These are phyloP conservation scores for Acestrorhynchus altus DNA, from an alignment of 2,797 vertebrate genomes.

Conservation along the genomic window DNA sequence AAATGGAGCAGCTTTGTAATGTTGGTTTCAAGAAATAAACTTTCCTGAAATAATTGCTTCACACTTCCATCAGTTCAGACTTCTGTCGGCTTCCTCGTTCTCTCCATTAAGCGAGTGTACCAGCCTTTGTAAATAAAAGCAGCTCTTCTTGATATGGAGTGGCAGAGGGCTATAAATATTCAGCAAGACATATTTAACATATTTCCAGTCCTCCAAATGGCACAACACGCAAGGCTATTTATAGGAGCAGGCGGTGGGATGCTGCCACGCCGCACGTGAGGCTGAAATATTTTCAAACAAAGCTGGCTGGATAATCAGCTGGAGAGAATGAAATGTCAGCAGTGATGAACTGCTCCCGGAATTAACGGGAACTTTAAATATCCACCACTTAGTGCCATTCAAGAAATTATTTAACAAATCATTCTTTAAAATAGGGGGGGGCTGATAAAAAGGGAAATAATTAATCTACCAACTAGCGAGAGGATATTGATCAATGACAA, in stretches of 20 bases:
- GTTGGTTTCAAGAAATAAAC: neutral
- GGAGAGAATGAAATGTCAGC: conserved; percentile 54
- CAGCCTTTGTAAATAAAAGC: neutral
- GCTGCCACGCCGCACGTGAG: conserved; percentile 26
- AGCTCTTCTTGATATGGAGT: neutral
- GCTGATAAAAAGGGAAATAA: conserved; percentile 46
- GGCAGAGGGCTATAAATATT: conserved; percentile 27
- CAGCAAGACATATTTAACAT: conserved; percentile 43
- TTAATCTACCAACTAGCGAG: conserved; percentile 33
- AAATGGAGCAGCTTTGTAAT: conserved; percentile 4
- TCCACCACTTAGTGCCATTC: conserved; percentile 50
- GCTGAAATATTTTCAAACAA: conserved; percentile 45
- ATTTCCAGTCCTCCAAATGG: conserved; percentile 41
- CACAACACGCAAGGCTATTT: conserved; percentile 45
- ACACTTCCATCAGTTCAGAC: neutral
- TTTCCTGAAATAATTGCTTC: conserved; percentile 19
- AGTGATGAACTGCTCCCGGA: conserved; percentile 51
- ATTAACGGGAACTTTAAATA: conserved; percentile 58
- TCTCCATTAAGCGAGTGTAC: neutral
- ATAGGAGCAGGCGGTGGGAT: conserved; percentile 27
- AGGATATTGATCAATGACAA: conserved; percentile 49
- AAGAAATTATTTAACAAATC: conserved; percentile 50
- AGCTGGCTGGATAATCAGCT: conserved; percentile 47
- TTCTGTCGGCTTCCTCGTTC: neutral
- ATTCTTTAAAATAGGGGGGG: conserved; percentile 41